Evolutionary conservation across 2,113 vertebrate species (phyloP), one percentile per base, ranked within the genome.

Genomic region (Eulemur rufifrons): DNA sequence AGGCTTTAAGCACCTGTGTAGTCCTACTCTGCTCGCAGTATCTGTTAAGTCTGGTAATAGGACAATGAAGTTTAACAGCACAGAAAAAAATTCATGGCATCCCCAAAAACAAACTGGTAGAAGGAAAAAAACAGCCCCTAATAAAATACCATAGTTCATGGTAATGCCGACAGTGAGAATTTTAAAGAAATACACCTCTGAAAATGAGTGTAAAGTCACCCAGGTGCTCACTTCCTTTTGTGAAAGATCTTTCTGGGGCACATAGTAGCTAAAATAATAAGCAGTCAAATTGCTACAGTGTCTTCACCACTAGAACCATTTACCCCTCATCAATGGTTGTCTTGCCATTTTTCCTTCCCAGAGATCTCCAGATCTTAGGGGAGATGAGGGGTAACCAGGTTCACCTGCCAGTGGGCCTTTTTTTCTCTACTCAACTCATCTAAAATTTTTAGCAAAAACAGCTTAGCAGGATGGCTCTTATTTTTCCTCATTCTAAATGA

Each of bases 401-500:
- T 64, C 0, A 5, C 29, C 25, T 47, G 13, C 29, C 54, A n/a
- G 4, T 27, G 25, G 29, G 32, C 9, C 17, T 37, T 32, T 68
- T 50, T 45, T 2, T 42, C 20, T 94, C 56, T 25, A 77, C 23
- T 83, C 8, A 32, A 63, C 0, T 42, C 7, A 17, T 39, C 37
- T n/a, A 25, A 45, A 68, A 77, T 29, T 32, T 29, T 21, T 59
- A 59, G 50, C 47, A 64, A 82, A 86, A 52, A 27, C 66, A 95
- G 34, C n/a, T 80, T 50, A 63, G 10, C 32, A 87, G 14, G 15
- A 34, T 23, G 20, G 13, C 77, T 76, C 25, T 52, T 39, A 17
- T 20, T 89, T 93, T 50, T 64, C 20, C 18, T 54, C 4, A 27
- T 32, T 94, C 25, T 77, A 86, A 64, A 64, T 92, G 77, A 86